A percentile compares a stretch with the other conserved stretches of the same genome.
These are phyloP conservation scores for Cheilosia grossa DNA, from an alignment of 2,888 invertebrate species.

Conservation along the genomic window DNA sequence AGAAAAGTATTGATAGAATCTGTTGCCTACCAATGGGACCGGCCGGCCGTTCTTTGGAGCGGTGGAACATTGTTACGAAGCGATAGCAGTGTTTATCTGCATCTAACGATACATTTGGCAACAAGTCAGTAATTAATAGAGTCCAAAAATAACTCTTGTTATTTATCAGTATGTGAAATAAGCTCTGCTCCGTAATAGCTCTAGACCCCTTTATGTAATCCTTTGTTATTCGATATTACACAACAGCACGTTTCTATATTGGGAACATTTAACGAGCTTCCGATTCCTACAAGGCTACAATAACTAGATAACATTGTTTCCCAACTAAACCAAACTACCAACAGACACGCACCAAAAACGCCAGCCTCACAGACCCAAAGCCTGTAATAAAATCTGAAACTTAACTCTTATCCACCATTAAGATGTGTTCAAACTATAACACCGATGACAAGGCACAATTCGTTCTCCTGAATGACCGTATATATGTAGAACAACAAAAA, in stretches of 20 bases:
- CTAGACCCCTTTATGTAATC: too few species aligned
- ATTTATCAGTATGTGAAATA: too few species aligned
- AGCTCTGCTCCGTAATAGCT: too few species aligned
- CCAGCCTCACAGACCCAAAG: not conserved
- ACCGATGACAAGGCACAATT: constrained; percentile 12
- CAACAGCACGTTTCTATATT: not conserved
- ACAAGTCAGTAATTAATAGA: too few species aligned
- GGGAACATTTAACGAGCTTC: not conserved
- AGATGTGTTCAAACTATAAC: constrained; percentile 8
- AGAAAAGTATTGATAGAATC: too few species aligned
- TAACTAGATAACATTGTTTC: not conserved
- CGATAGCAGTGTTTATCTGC: too few species aligned
- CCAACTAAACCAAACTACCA: not conserved
- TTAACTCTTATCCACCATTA: constrained; percentile 37
- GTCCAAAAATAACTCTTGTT: too few species aligned
- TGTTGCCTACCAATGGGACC: too few species aligned
- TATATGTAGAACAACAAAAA: not conserved
- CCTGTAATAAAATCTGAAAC: constrained; percentile 41
- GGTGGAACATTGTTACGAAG: too few species aligned
- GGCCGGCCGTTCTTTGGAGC: too few species aligned
- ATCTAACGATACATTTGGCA: too few species aligned
- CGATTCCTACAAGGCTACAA: not conserved
- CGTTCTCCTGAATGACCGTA: not conserved
- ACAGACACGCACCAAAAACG: constrained; percentile 7
- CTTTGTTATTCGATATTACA: too few species aligned